Percentiles rank a stretch among this genome's conserved stretches.
phyloP scores from a whole-genome alignment of 2,888 invertebrate genomes.

The Macaria liturata region DNA sequence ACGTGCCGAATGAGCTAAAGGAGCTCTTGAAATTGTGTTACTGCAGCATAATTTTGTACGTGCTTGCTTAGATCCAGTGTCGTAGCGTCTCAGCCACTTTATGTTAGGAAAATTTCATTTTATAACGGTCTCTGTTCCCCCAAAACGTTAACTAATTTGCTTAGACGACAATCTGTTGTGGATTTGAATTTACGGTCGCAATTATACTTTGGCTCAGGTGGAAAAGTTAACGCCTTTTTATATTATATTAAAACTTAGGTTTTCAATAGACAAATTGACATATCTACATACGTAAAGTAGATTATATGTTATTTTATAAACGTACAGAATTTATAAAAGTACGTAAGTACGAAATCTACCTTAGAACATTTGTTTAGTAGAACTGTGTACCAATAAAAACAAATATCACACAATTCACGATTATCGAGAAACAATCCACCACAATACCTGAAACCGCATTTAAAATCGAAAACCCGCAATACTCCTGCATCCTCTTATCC shows the following conservation, averaged over 20 bases:
- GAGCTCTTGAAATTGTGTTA: background rate
- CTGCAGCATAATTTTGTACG: background rate
- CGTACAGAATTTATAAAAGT: too few species aligned
- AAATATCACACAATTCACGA: too few species aligned
- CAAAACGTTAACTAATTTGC: constrained; percentile 60
- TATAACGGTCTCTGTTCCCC: constrained; percentile 60
- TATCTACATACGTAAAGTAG: too few species aligned
- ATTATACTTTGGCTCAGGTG: constrained; percentile 9
- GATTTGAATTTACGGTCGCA: constrained; percentile 25
- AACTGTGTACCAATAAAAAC: too few species aligned
- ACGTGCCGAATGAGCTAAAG: too few species aligned
- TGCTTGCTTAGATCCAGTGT: constrained; percentile 24
- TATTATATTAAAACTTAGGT: too few species aligned
- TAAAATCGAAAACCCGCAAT: constrained; percentile 25
- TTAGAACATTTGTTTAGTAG: too few species aligned
- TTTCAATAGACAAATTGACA: too few species aligned
- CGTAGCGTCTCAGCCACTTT: constrained; percentile 59
- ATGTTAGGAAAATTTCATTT: constrained; percentile 71
- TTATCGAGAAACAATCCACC: constrained; percentile 5
- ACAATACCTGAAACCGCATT: constrained; percentile 9
- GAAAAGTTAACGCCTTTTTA: background rate
- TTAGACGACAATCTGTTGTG: constrained; percentile 34
- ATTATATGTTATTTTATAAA: too few species aligned
- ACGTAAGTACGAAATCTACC: too few species aligned
- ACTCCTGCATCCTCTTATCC: constrained; percentile 20